Evolutionary conservation across 2,797 vertebrate genomes (phyloP).

Genomic region (Enteromius fasciolatus): DNA sequence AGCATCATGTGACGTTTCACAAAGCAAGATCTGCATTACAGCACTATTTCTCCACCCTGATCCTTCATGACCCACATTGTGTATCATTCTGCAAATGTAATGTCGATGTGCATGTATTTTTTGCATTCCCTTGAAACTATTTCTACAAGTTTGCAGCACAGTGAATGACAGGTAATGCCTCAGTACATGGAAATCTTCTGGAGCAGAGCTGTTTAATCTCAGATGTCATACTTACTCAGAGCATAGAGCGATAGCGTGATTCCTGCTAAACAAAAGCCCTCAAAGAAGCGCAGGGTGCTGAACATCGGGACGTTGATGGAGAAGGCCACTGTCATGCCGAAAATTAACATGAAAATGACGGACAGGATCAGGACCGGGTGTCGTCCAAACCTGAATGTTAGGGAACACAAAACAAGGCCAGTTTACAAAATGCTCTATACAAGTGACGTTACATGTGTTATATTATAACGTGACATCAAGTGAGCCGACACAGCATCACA

Average conservation of each 20-base stretch:
- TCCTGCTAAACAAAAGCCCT: conserved; percentile 96
- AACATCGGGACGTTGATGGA: conserved; percentile 96
- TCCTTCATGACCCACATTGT: conserved; percentile 18
- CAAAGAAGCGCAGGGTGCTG: conserved; percentile 98
- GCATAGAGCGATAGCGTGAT: conserved; percentile 91
- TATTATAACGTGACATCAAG: not conserved
- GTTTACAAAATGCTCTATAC: not conserved
- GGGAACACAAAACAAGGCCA: not conserved
- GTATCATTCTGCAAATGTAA: not conserved
- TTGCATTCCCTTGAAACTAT: not conserved
- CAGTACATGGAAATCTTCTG: not conserved
- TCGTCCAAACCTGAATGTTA: conserved; percentile 87
- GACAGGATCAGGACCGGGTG: conserved; percentile 91
- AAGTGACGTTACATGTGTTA: not conserved
- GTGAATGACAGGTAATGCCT: not conserved
- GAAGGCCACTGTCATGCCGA: conserved; percentile 93
- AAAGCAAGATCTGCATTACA: not conserved
- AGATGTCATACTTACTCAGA: conserved; percentile 84
- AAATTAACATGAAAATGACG: conserved; percentile 91
- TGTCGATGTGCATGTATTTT: too few relatives aligned
- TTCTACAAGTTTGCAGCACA: not conserved
- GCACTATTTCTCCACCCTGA: not conserved
- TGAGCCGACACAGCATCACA: not conserved
- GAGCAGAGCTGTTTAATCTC: not conserved
- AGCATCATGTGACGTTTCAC: conserved; percentile 8